Conservation (phyloP, 2,113 vertebrate genomes). For the Colossoma macropomum region DNA sequence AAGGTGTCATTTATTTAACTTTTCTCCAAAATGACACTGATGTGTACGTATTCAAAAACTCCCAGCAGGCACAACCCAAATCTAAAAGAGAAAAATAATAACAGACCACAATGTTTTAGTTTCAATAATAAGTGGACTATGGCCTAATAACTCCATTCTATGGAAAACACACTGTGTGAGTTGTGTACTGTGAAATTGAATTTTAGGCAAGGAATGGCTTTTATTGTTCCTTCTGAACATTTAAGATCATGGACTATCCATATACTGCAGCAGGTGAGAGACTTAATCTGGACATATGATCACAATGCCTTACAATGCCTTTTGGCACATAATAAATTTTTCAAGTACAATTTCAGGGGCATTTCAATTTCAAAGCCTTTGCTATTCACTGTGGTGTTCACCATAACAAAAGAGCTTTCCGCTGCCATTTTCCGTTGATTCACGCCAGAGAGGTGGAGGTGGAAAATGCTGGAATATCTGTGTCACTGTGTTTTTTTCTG, state of each 20-base stretch:
- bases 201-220: not conserved
- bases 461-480: constrained; percentile 55
- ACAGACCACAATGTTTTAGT: not conserved
- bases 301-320: not conserved
- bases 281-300: constrained; percentile 21
- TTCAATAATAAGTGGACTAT: constrained; percentile 23
- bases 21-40: constrained; percentile 34
- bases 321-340: constrained; percentile 10
- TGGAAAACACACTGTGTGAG: not conserved
- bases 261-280: constrained; percentile 21
- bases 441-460: constrained; percentile 32
- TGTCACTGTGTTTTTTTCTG: constrained; percentile 57
- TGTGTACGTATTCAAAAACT: constrained; percentile 2
- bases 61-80: not conserved
- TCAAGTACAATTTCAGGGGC: constrained; percentile 30
- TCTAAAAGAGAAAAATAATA: constrained; percentile 4
- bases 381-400: constrained; percentile 23
- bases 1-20: constrained; percentile 11
- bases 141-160: constrained; percentile 23
- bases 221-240: not conserved
- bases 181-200: constrained; percentile 16
- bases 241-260: not conserved
- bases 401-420: constrained; percentile 49
- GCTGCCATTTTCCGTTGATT: constrained; percentile 58
- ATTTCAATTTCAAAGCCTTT: constrained; percentile 50